phyloP scores from a whole-genome alignment of 2,797 vertebrate genomes.

The Gymnopithys bicolor region DNA sequence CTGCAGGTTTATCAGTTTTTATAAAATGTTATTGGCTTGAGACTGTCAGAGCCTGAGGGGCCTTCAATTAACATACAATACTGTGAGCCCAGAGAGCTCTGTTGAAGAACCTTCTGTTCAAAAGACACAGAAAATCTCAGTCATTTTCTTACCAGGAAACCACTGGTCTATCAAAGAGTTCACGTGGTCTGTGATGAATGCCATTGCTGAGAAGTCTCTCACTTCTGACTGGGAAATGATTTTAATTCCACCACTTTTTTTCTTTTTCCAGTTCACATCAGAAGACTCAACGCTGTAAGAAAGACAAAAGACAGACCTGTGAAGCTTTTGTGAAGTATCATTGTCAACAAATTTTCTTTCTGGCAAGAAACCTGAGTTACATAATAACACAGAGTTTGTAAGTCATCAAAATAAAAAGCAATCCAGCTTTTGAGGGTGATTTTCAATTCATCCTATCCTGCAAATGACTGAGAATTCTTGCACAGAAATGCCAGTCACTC shows the following conservation, averaged over 20 bases:
- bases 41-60: slow-evolving; percentile 6
- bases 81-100: background rate
- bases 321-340: background rate
- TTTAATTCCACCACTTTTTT: slow-evolving; percentile 95
- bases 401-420: slow-evolving; percentile 13
- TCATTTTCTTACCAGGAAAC: slow-evolving; percentile 91
- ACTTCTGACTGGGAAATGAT: slow-evolving; percentile 93
- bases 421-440: background rate
- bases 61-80: slow-evolving; percentile 10
- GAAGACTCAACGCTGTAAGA: slow-evolving; percentile 91
- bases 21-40: background rate
- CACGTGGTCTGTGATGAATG: slow-evolving; percentile 96
- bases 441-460: background rate
- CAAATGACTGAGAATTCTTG: background rate
- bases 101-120: slow-evolving; percentile 23
- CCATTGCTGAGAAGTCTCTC: slow-evolving; percentile 97
- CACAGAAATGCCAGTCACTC: background rate
- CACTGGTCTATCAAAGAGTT: slow-evolving; percentile 96
- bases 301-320: background rate
- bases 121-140: background rate
- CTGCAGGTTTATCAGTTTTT: slow-evolving; percentile 23
- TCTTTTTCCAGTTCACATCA: slow-evolving; percentile 95
- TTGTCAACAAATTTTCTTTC: background rate
- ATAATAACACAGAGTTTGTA: background rate
- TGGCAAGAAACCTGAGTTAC: background rate